These are phyloP conservation scores for Chlorops oryzae DNA, from an alignment of 1,140 invertebrate species.

Conservation along the genomic window DNA sequence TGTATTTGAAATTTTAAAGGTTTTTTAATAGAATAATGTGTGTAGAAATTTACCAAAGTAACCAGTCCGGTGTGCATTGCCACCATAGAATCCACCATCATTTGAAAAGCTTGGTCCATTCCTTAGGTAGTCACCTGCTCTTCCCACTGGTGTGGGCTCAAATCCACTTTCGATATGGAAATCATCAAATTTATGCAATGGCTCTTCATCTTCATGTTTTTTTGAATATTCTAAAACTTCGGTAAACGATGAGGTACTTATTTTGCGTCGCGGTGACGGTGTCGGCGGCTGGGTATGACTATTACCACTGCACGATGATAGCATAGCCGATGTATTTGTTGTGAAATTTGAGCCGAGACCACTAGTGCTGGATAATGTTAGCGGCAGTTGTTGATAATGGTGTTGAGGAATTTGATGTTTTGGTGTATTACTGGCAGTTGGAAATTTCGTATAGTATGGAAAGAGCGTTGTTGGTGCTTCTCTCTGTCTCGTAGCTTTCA, in stretches of 20 bases:
- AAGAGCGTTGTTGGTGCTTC: too few relatives aligned
- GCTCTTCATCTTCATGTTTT: conserved; percentile 6
- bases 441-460: background rate
- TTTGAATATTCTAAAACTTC: conserved; percentile 19
- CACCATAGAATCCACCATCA: conserved; percentile 28
- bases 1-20: too few relatives aligned
- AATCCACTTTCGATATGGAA: conserved; percentile 34
- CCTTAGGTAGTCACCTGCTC: conserved; percentile 50
- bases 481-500: too few relatives aligned
- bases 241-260: conserved; percentile 53
- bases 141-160: conserved; percentile 34
- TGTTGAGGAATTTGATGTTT: conserved; percentile 21
- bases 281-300: conserved; percentile 54
- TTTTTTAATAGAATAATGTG: background rate
- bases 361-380: conserved; percentile 46
- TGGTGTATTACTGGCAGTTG: conserved; percentile 25
- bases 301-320: conserved; percentile 26
- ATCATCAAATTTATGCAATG: conserved; percentile 25
- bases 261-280: conserved; percentile 63
- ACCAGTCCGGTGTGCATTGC: conserved; percentile 31
- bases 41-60: conserved; percentile 40
- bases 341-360: conserved; percentile 50
- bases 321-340: conserved; percentile 36
- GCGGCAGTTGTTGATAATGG: conserved; percentile 16
- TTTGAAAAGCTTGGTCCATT: conserved; percentile 44